Base-by-base conservation (phyloP, 2,888 invertebrate species). In the Yponomeuta plumbellus region DNA sequence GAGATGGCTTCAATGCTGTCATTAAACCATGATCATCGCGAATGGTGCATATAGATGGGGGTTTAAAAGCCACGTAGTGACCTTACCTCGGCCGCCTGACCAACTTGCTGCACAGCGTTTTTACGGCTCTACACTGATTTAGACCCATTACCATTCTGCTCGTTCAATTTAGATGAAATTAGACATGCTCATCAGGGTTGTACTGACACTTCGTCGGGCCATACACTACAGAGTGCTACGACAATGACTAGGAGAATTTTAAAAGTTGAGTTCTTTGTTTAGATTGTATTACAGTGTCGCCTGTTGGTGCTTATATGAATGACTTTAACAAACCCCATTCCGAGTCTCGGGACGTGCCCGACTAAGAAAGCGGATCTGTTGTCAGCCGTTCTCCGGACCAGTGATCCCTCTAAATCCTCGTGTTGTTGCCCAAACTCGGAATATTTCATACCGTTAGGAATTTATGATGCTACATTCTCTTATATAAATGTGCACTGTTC, bases 61-160 rank as follows among this genome's bases (percentile, higher is more conserved):
- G 68, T 70, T 72, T 79, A 78, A 76, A 76, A 57, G 57, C 75
- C 73, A 74, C 71, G 73, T 75, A 72, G 70, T 73, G 76, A 72
- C 74, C 76, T 79, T 77, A 74, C 79, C 75, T 79, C 79, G 79
- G 74, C 76, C 80, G 79, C 80, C 77, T 86, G 85, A 83, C 86
- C 86, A 83, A 87, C 83, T 82, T 83, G 77, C 78, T 78, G 80
- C 80, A 79, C 78, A 78, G 71, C 75, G 72, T 76, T 76, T 77
- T 81, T 78, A 73, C 76, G 71, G 72, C 76, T 74, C 22, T 21
- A 22, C 11, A 63, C 74, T 77, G 73, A 84, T 86, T 86, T 83
- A 84, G 74, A 71, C 70, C 79, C 80, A 84, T 88, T 88, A 80
- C 80, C 75, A 88, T 88, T 83, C 86, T 70, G 73, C 77, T 75